Percentiles rank a stretch among this genome's conserved stretches.
Conservation (phyloP, 2,797 vertebrate species). For the Carapus acus region DNA sequence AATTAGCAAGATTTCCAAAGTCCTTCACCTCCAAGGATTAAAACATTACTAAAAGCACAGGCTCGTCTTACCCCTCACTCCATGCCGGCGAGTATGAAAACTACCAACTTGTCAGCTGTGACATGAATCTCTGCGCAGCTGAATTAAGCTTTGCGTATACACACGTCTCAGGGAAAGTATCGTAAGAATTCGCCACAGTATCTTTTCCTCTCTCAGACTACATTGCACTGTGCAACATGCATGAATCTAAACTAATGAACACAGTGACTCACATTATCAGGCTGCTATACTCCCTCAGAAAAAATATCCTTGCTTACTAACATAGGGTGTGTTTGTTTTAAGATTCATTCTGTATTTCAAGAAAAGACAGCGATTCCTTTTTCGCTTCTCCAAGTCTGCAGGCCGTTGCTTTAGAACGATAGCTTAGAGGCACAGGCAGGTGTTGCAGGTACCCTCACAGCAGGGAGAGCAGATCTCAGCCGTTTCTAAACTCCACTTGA, state of each 20-base stretch:
- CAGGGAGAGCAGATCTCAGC: conserved; percentile 31
- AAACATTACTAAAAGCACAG: conserved; percentile 71
- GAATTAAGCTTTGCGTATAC: neutral
- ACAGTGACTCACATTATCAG: no score
- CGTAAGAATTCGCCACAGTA: no score
- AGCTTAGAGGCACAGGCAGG: conserved; percentile 3
- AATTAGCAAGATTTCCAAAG: conserved; percentile 84
- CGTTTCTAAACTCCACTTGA: conserved; percentile 45
- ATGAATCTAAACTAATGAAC: no score
- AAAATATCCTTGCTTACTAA: no score
- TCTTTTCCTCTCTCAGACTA: no score
- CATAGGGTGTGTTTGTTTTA: no score
- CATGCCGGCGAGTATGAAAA: conserved; percentile 58
- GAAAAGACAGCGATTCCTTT: no score
- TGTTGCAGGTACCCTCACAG: conserved; percentile 36
- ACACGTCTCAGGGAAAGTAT: no score
- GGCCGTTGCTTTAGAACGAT: neutral
- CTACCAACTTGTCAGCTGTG: conserved; percentile 33
- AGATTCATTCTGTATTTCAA: no score
- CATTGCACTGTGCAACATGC: no score
- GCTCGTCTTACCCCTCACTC: conserved; percentile 61
- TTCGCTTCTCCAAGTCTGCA: neutral
- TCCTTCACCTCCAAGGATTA: conserved; percentile 84
- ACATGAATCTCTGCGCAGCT: conserved; percentile 6
- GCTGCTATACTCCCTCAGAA: no score